These are phyloP conservation scores for Apis florea DNA, from an alignment of 1,140 invertebrate genomes.

Conservation along the genomic window DNA sequence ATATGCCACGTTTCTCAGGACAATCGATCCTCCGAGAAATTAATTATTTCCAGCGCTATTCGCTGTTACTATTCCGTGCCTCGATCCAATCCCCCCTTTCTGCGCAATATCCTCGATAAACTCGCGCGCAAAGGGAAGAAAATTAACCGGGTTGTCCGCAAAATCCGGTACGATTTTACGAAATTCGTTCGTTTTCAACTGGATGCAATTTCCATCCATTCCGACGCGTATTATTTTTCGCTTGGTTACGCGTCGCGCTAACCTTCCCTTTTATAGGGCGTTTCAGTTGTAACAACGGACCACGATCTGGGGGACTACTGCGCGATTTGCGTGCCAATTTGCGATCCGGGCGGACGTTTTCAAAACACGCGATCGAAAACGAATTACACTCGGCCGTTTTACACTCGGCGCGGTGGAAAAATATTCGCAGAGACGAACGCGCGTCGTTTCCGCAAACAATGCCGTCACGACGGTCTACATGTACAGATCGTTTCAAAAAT, in stretches of 20 bases:
- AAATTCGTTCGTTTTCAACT: not conserved
- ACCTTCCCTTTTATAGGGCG: not conserved
- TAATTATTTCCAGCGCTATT: not conserved
- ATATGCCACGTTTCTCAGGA: not conserved
- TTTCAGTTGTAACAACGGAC: constrained; percentile 19
- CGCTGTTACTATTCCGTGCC: too few species aligned
- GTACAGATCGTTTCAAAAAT: too few species aligned
- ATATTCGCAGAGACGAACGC: not conserved
- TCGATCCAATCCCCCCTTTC: too few species aligned
- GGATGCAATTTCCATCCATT: not conserved
- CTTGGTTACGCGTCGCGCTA: not conserved
- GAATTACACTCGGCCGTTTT: constrained; percentile 8
- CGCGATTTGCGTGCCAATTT: not conserved
- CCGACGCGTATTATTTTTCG: not conserved
- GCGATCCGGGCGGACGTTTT: not conserved
- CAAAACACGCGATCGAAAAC: constrained; percentile 20
- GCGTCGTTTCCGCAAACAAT: too few species aligned
- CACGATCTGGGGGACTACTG: not conserved
- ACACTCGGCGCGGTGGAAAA: not conserved
- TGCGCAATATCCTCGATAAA: too few species aligned
- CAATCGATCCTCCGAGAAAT: not conserved
- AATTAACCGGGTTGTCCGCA: too few species aligned
- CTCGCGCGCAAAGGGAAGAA: too few species aligned
- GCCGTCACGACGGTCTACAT: too few species aligned
- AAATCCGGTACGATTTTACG: not conserved